Percentiles rank a stretch among this genome's conserved stretches.
Evolutionary conservation across 2,113 vertebrate genomes (phyloP).

Genomic region (Gnathonemus longibarbis): DNA sequence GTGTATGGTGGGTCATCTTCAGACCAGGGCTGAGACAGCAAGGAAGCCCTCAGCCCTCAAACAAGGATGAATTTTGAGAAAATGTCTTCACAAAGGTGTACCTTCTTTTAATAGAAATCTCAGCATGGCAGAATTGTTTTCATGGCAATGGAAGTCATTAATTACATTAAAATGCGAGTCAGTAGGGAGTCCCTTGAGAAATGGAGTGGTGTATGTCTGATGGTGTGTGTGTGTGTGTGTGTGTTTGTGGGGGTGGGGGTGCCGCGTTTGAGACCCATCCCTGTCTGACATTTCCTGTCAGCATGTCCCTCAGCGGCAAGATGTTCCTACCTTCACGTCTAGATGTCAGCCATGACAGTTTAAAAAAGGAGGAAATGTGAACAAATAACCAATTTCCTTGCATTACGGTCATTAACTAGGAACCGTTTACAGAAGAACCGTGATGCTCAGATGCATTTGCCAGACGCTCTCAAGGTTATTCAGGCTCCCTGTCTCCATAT

Average conservation of each 20-base stretch:
- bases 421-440: not conserved
- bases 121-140: not conserved
- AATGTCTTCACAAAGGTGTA: not conserved
- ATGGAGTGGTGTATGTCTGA: not conserved
- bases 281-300: not conserved
- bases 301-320: not conserved
- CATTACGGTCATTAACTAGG: not conserved
- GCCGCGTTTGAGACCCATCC: not conserved
- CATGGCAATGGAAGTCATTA: not conserved
- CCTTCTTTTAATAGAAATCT: not conserved
- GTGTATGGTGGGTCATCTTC: not conserved
- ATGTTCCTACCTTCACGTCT: not conserved
- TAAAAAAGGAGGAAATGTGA: not conserved
- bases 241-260: not conserved
- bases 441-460: not conserved
- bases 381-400: not conserved
- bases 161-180: not conserved
- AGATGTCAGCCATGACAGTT: not conserved
- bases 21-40: not conserved
- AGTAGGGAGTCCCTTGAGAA: not conserved
- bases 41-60: not conserved
- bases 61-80: not conserved
- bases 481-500: not conserved
- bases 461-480: not conserved
- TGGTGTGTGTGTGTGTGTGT: not conserved